phyloP scores from a whole-genome alignment of 2,797 vertebrate species.

The Austrolebias charrua region DNA sequence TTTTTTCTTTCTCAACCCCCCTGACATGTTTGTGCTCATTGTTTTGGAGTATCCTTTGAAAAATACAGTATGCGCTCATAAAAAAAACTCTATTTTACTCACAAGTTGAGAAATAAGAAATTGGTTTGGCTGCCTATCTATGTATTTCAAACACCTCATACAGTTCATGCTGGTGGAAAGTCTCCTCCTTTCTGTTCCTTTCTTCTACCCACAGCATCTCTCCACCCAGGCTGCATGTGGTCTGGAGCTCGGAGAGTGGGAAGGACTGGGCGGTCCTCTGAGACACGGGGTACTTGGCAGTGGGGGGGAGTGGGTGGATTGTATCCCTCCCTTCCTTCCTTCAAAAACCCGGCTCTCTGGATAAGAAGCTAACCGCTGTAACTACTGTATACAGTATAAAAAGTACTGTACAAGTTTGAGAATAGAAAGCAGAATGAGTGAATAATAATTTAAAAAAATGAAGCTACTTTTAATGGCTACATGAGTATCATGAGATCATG shows the following conservation, averaged over 20 bases:
- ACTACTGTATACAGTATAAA: slow-evolving; percentile 68
- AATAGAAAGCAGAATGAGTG: slow-evolving; percentile 15
- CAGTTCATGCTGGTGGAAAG: slow-evolving; percentile 25
- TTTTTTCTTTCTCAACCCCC: slow-evolving; percentile 8
- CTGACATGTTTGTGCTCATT: slow-evolving; percentile 7
- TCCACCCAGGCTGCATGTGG: slow-evolving; percentile 57
- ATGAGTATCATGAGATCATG: neutral
- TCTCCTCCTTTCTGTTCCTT: slow-evolving; percentile 22
- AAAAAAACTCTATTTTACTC: slow-evolving; percentile 9
- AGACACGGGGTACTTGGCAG: slow-evolving; percentile 29
- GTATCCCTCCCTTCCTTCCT: slow-evolving; percentile 42
- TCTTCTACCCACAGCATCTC: slow-evolving; percentile 42
- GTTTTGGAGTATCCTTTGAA: slow-evolving; percentile 11
- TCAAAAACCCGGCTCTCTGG: slow-evolving; percentile 45
- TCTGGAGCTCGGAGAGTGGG: slow-evolving; percentile 44
- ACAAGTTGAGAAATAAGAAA: slow-evolving; percentile 4
- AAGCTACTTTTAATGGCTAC: neutral
- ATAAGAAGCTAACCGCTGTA: slow-evolving; percentile 55
- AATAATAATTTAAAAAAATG: slow-evolving; percentile 26
- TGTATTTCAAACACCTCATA: slow-evolving; percentile 14
- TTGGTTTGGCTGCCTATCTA: slow-evolving; percentile 8
- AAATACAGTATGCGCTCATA: neutral
- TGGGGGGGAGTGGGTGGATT: slow-evolving; percentile 43
- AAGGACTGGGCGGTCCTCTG: slow-evolving; percentile 40
- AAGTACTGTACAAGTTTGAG: slow-evolving; percentile 60